Evolutionary conservation across 2,888 invertebrate species (phyloP).

Genomic region (Synergus gifuensis): DNA sequence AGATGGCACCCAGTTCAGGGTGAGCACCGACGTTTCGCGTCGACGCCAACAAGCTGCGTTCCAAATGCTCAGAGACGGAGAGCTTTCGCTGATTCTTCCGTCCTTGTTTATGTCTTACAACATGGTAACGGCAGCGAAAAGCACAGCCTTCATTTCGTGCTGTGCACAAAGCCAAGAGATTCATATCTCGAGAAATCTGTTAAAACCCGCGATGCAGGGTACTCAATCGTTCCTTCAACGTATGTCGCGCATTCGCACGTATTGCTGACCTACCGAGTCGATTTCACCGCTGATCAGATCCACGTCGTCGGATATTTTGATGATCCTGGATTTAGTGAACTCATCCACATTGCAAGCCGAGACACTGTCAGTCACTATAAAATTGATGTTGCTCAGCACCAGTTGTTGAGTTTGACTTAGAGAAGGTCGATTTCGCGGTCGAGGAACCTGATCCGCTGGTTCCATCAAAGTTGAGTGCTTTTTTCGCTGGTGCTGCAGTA

Average conservation of each 20-base stretch:
- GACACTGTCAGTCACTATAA: conserved; percentile 66
- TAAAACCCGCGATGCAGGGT: conserved; percentile 13
- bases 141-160: conserved; percentile 60
- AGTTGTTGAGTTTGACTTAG: conserved; percentile 71
- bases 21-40: conserved; percentile 72
- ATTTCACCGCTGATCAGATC: conserved; percentile 65
- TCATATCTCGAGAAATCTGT: conserved; percentile 72
- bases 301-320: conserved; percentile 65
- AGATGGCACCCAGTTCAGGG: conserved; percentile 54
- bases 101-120: conserved; percentile 50
- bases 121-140: conserved; percentile 67
- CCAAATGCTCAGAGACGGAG: conserved; percentile 59
- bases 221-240: conserved; percentile 66
- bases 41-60: conserved; percentile 71
- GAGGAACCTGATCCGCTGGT: conserved; percentile 74
- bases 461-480: conserved; percentile 80
- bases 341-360: conserved; percentile 64
- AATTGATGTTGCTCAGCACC: conserved; percentile 64
- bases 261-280: conserved; percentile 69
- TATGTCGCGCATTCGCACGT: conserved; percentile 74
- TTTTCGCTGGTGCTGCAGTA: conserved; percentile 85
- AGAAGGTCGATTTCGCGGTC: conserved; percentile 71
- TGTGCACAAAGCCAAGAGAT: conserved; percentile 73
- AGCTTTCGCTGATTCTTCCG: conserved; percentile 46
- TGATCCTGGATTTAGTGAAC: conserved; percentile 69